Evolutionary conservation across 2,113 vertebrate species (phyloP).

Genomic region (Nyctereutes procyonoides): DNA sequence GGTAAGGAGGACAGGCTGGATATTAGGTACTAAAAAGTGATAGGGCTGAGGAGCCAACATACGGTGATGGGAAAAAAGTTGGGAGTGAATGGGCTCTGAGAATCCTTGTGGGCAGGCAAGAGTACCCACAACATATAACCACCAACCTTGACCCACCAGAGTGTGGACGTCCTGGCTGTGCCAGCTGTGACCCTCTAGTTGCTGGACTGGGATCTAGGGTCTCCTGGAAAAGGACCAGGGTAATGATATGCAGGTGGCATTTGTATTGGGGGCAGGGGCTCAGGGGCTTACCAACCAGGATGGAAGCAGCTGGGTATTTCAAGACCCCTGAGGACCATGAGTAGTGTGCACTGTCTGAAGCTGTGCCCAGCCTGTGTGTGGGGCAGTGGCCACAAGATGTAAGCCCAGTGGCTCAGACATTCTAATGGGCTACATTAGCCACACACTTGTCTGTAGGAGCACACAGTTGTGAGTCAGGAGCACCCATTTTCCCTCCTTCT

Average conservation of each 20-base stretch:
- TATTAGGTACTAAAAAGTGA: not conserved
- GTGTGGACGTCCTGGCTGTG: not conserved
- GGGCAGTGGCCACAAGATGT: not conserved
- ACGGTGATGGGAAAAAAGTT: not conserved
- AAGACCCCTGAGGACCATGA: not conserved
- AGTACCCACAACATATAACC: not conserved
- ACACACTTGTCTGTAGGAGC: not conserved
- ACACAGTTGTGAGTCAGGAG: not conserved
- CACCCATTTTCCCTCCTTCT: not conserved
- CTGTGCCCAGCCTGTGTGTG: not conserved
- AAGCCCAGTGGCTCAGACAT: not conserved
- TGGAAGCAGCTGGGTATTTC: not conserved
- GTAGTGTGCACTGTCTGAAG: accelerated
- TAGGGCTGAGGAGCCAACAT: not conserved
- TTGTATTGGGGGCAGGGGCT: not conserved
- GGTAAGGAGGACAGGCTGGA: not conserved
- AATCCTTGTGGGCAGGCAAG: not conserved
- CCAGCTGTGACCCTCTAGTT: not conserved
- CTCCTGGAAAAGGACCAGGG: not conserved
- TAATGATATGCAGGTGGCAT: not conserved
- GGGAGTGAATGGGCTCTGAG: not conserved
- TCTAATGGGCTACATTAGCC: not conserved
- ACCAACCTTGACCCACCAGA: not conserved
- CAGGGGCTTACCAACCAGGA: not conserved
- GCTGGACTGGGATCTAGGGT: not conserved